Conservation (phyloP, 2,797 vertebrate species). For the Emydoidea blandingii region DNA sequence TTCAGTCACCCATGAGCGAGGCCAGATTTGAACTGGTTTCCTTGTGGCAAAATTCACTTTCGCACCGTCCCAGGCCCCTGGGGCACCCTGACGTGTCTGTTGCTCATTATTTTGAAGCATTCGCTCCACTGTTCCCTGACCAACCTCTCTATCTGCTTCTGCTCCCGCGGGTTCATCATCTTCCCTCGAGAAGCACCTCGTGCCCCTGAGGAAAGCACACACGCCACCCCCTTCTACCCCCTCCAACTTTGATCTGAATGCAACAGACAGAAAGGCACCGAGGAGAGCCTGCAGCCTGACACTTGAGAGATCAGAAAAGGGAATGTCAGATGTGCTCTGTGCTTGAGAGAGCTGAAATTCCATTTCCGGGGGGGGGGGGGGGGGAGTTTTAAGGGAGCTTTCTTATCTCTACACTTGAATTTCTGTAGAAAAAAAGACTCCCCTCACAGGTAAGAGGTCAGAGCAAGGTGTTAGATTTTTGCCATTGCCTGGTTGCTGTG, state of each 20-base stretch:
- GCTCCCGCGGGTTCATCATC: background rate
- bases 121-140: background rate
- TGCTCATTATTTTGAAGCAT: background rate
- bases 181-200: background rate
- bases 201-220: background rate
- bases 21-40: background rate
- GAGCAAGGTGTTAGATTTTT: background rate
- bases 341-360: background rate
- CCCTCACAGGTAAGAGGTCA: background rate
- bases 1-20: background rate
- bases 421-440: background rate
- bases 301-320: background rate
- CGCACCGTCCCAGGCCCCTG: background rate
- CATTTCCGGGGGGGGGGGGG: background rate
- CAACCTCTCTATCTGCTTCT: background rate
- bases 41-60: background rate
- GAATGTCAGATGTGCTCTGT: fast-evolving
- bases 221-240: background rate
- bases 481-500: background rate
- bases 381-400: background rate
- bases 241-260: background rate
- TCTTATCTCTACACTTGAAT: background rate
- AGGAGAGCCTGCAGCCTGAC: fast-evolving
- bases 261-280: fast-evolving
- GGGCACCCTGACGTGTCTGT: background rate